These are phyloP conservation scores for Hydroisotoma schaefferi DNA, from an alignment of 2,888 invertebrate species.

Conservation along the genomic window DNA sequence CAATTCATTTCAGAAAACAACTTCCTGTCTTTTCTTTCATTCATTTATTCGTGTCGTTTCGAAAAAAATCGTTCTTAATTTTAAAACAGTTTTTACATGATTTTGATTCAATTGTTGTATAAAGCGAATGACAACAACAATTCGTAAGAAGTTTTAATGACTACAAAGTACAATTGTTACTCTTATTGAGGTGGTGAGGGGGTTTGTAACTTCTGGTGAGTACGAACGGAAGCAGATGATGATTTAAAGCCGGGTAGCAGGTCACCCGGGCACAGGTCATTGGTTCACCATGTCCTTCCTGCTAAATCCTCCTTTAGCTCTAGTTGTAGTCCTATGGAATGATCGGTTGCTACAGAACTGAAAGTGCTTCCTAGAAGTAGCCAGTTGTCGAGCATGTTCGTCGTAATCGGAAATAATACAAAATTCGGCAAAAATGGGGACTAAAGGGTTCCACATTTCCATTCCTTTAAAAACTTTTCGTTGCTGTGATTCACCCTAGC, in stretches of 20 bases:
- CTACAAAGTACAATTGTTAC: too few relatives aligned
- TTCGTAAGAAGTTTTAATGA: background rate
- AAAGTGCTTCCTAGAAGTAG: too few relatives aligned
- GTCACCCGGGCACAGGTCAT: conserved; percentile 35
- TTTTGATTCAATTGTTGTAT: background rate
- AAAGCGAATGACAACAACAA: background rate
- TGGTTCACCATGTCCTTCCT: conserved; percentile 25
- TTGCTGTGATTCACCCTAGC: background rate
- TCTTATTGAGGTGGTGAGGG: background rate
- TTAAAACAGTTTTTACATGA: too few relatives aligned
- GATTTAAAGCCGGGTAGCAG: conserved; percentile 25
- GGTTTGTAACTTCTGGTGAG: background rate
- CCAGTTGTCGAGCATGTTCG: conserved; percentile 5
- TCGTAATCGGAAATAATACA: conserved; percentile 7
- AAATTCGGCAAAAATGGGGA: background rate
- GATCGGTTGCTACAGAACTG: too few relatives aligned
- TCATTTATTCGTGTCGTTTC: conserved; percentile 7
- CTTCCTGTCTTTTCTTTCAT: conserved; percentile 1
- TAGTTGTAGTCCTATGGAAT: too few relatives aligned
- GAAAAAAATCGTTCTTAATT: too few relatives aligned
- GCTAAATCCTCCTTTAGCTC: background rate
- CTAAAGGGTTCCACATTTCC: conserved; percentile 9
- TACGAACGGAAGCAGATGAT: conserved; percentile 38
- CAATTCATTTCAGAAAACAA: background rate
- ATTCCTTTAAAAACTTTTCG: background rate